A percentile compares a stretch with the other conserved stretches of the same genome.
Conservation (phyloP, 53 echinoderm and acorn worm species). For the Mesocentrotus franciscanus region DNA sequence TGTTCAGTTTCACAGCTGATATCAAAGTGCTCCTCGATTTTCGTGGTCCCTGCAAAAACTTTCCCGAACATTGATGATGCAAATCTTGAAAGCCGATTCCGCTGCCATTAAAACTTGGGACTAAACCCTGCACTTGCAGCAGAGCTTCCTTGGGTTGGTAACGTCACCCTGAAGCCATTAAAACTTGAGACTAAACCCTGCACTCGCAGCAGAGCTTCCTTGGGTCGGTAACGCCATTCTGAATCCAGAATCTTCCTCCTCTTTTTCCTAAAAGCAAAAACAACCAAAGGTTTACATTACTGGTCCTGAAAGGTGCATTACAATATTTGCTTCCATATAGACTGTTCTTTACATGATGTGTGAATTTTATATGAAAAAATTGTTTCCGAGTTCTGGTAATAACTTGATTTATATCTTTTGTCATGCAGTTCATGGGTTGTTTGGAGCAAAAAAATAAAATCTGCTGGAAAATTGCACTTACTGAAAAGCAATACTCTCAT, state of each 20-base stretch:
- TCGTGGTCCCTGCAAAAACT: not conserved
- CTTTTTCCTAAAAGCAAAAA: constrained; percentile 71
- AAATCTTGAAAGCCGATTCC: not conserved
- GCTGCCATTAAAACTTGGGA: constrained; percentile 77
- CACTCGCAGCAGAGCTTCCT: constrained; percentile 85
- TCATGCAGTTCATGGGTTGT: too few relatives aligned
- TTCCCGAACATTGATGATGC: too few relatives aligned
- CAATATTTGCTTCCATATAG: too few relatives aligned
- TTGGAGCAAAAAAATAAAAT: too few relatives aligned
- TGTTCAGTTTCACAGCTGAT: not conserved
- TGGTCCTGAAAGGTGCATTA: too few relatives aligned
- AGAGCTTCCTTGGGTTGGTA: constrained; percentile 92
- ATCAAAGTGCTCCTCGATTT: not conserved
- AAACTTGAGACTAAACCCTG: constrained; percentile 90
- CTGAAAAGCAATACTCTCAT: too few relatives aligned
- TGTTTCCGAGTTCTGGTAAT: too few relatives aligned
- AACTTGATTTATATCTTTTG: too few relatives aligned
- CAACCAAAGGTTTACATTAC: not conserved
- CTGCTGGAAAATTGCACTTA: too few relatives aligned
- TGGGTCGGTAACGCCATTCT: constrained; percentile 88
- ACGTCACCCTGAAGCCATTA: constrained; percentile 83
- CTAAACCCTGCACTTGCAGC: constrained; percentile 87
- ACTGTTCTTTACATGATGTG: too few relatives aligned
- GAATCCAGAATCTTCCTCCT: constrained; percentile 86
- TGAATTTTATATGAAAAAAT: too few relatives aligned